Conservation (phyloP, 2,888 invertebrate species). For the Epirrhoe tristata region DNA sequence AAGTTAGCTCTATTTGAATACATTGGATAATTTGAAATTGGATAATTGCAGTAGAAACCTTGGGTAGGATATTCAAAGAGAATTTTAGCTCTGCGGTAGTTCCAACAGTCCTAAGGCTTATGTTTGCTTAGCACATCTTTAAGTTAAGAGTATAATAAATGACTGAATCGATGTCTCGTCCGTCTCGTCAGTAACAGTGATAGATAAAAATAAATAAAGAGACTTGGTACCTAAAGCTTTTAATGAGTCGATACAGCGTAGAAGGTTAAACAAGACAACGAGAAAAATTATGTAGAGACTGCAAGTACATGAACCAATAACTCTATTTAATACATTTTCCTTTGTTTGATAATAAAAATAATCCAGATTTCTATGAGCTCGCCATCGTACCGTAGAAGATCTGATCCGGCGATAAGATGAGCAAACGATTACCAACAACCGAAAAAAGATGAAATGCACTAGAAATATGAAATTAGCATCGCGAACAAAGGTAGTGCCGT, state of each 20-base stretch:
- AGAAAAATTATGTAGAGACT: too few relatives aligned
- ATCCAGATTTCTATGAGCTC: neutral
- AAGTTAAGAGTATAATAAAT: neutral
- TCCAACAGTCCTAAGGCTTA: conserved; percentile 3
- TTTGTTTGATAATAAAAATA: neutral
- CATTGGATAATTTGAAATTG: conserved; percentile 36
- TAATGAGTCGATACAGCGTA: too few relatives aligned
- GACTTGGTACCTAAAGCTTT: too few relatives aligned
- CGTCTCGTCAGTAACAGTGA: too few relatives aligned
- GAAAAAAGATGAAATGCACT: conserved; percentile 36
- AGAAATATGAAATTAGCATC: conserved; percentile 39
- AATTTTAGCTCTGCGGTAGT: conserved; percentile 7
- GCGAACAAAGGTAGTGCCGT: conserved; percentile 40
- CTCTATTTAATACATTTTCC: neutral
- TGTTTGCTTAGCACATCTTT: neutral
- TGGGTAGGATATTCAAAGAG: conserved; percentile 22
- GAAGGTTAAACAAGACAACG: too few relatives aligned
- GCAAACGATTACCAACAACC: conserved; percentile 18
- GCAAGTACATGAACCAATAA: too few relatives aligned
- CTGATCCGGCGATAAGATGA: neutral
- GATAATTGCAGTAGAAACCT: conserved; percentile 29
- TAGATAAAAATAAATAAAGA: too few relatives aligned
- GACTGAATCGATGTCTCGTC: neutral
- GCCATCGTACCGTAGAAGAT: conserved; percentile 11
- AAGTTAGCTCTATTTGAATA: conserved; percentile 34